Evolutionary conservation across 2,888 invertebrate species (phyloP).

Genomic region (Drosophila trichaetosa): DNA sequence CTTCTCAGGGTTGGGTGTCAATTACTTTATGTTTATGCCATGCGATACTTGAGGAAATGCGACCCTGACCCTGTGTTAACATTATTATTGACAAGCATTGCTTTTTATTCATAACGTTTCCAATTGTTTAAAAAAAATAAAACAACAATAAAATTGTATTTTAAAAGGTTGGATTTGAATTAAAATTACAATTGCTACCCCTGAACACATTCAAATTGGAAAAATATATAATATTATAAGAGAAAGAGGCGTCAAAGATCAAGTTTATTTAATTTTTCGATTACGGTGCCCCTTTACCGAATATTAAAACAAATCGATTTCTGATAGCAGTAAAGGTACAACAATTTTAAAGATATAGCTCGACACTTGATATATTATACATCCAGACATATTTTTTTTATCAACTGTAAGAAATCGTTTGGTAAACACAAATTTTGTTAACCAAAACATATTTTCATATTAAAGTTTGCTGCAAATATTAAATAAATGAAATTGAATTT

Average conservation of each 20-base stretch:
- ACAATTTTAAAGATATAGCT: not conserved
- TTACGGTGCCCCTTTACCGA: not conserved
- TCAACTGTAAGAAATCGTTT: not conserved
- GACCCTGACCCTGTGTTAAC: slow-evolving; percentile 8
- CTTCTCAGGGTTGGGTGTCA: slow-evolving; percentile 23
- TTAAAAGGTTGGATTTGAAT: not conserved
- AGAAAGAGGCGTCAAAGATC: not conserved
- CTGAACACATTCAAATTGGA: not conserved
- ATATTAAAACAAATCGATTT: not conserved
- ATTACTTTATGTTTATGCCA: slow-evolving; percentile 30
- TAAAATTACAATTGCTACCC: not conserved
- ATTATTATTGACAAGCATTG: not conserved
- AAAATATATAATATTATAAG: no score
- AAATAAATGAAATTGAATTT: not conserved
- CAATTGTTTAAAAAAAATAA: not conserved
- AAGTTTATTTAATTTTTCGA: not conserved
- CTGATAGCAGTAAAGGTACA: not conserved
- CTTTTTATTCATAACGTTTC: not conserved
- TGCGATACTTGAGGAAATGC: slow-evolving; percentile 16
- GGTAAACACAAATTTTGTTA: not conserved
- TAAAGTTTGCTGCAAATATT: not conserved
- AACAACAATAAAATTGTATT: not conserved
- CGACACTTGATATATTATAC: not conserved
- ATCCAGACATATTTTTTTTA: not conserved
- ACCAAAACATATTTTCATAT: not conserved